Evolutionary conservation across 1,140 invertebrate species (phyloP), one percentile per base, ranked within the genome.

Genomic region (Listronotus bonariensis): DNA sequence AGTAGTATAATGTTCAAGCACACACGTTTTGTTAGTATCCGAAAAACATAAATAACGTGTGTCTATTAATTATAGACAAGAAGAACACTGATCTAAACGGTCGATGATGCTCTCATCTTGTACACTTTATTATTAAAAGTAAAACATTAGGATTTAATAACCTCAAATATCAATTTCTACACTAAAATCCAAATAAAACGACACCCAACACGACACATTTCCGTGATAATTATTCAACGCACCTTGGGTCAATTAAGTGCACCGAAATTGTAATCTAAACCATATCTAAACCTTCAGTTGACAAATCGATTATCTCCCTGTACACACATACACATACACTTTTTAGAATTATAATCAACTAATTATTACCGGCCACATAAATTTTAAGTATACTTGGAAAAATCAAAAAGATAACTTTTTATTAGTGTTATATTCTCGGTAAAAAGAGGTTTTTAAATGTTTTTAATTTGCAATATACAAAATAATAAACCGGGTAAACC

Each of bases 291-390:
- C 73, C 72, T 74, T 69, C 68, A 72, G 76, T 78, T 77, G 76
- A 76, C 76, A 78, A 77, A 78, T 78, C 76, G 76, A 78, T 78
- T 78, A 78, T 76, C 76, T 76, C 71, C 65, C 59, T 72, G 68
- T 69, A 69, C 62, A 67, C 64, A 56, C 61, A 62, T 56, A 59
- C 60, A 67, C 64, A 70, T 69, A 69, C 61, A 71, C 65, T 63
- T 71, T 68, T 67, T 49, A 57, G 61, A 61, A 69, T 64, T 67
- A 68, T 67, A 70, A 67, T 61, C 10, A 31, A 63, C 26, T 46
- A 18, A 53, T 62, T 43, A 57, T 18, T 55, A 43, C 36, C 36
- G 43, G 34, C 52, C 49, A 36, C n/a, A 57, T 36, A 26, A 65
- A 45, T 14, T 40, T 40, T 31, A n/a, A 12, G 32, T 31, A 10